Evolutionary conservation across 1,140 invertebrate genomes (phyloP).

Genomic region (Trinorchestia longiramus): DNA sequence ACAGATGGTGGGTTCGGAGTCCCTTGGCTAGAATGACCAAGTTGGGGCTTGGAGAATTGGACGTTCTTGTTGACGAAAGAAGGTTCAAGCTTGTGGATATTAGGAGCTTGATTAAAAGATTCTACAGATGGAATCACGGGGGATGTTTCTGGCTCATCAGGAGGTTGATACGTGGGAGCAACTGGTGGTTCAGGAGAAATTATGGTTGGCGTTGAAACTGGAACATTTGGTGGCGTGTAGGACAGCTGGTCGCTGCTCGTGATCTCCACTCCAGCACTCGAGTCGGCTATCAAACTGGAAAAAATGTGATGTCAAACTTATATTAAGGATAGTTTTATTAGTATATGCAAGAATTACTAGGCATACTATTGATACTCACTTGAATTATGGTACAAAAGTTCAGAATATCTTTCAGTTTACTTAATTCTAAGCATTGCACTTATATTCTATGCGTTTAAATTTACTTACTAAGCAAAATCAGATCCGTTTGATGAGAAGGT

Average conservation of each 20-base stretch:
- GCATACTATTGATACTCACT: neutral
- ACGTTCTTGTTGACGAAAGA: conserved; percentile 27
- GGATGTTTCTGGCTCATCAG: neutral
- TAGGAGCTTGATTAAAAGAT: neutral
- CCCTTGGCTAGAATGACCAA: conserved; percentile 3
- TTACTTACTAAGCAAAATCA: neutral
- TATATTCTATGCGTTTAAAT: neutral
- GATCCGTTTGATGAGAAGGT: neutral
- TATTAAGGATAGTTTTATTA: neutral
- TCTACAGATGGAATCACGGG: neutral
- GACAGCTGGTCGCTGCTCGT: neutral
- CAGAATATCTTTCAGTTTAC: neutral
- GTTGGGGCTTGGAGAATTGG: conserved; percentile 18
- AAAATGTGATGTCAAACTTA: neutral
- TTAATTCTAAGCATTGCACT: neutral
- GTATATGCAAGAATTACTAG: neutral
- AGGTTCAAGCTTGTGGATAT: conserved; percentile 28
- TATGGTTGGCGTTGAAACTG: neutral
- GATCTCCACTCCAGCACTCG: conserved; percentile 37
- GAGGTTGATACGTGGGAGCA: neutral
- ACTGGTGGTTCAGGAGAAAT: neutral
- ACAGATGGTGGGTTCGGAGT: neutral
- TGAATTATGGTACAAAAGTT: neutral
- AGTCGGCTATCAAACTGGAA: conserved; percentile 24
- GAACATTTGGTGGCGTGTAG: neutral